Base-by-base conservation (phyloP, 2,888 invertebrate species). In the Notodonta ziczac region DNA sequence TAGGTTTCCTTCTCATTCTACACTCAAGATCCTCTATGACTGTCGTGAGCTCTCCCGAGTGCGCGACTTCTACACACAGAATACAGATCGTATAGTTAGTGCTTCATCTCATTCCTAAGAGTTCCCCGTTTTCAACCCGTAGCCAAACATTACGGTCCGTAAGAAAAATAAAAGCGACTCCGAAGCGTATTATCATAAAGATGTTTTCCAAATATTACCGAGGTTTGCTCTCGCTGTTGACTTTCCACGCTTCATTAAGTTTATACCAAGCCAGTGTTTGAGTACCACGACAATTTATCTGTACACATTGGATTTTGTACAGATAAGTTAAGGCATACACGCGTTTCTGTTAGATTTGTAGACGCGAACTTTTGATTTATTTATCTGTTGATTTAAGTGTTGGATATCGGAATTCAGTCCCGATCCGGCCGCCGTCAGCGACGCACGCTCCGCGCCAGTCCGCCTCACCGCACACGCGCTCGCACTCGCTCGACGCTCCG, bases 221-320 rank as follows among this genome's bases (percentile, higher is more conserved):
- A 62, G 63, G 81, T 85, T 83, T 84, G 75, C 79, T 71, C 76
- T 78, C 65, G 51, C 35, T 80, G 80, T 87, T 88, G 84, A 82
- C 80, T 79, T 83, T 86, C 61, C 75, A 84, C 76, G 89, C 83
- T 86, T 89, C 87, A 87, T 88, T 88, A 83, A 82, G 80, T 87
- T 85, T 82, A 83, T 86, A 84, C 84, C 67, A 77, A 81, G 77
- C 73, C 74, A 70, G 69, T 86, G 79, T 87, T 86, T 86, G 80
- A 69, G 62, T 75, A 77, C 68, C 73, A 69, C 74, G 77, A 79
- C 79, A 68, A 68, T 64, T 62, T 72, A 73, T 73, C 66, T 59
- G 60, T 73, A 77, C 72, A 79, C 69, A 81, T 68, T 65, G 60
- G 64, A 68, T 68, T 66, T 58, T 65, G 32, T 67, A 67, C 61